Percentiles rank a stretch among this genome's conserved stretches.
Conservation (phyloP, 1,140 invertebrate species). For the Sesamia nonagrioides region DNA sequence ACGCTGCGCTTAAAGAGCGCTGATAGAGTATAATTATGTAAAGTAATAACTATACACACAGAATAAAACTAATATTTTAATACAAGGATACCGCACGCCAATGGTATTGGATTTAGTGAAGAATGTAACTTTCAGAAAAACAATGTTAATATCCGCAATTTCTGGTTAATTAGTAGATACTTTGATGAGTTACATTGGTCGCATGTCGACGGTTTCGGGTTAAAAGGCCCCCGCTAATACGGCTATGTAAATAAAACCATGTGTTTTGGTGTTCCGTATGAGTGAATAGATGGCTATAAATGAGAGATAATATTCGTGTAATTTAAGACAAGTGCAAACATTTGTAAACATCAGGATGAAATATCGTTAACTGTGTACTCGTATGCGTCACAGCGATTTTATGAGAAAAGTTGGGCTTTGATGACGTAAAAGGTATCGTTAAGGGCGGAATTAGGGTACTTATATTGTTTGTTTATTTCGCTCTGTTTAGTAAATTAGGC, state of each 20-base stretch:
- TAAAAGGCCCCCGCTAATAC: too few species aligned
- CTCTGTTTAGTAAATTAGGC: not conserved
- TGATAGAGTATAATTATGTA: too few species aligned
- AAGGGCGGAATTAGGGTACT: not conserved
- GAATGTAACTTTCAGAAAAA: too few species aligned
- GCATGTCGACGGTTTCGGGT: too few species aligned
- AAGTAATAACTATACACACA: too few species aligned
- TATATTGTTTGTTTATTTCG: not conserved
- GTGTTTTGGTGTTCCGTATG: not conserved
- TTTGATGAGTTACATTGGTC: too few species aligned
- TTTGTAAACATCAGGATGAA: slow-evolving; percentile 45
- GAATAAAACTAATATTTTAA: too few species aligned
- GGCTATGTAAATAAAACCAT: not conserved
- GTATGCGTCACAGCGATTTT: slow-evolving; percentile 8
- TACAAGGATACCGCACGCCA: too few species aligned
- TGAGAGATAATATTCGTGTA: slow-evolving; percentile 45
- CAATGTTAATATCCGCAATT: too few species aligned
- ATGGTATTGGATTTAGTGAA: too few species aligned
- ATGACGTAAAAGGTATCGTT: slow-evolving; percentile 3
- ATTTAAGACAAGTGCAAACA: slow-evolving; percentile 41
- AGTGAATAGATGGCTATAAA: slow-evolving; percentile 1
- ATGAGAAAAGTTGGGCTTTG: not conserved
- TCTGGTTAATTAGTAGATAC: too few species aligned
- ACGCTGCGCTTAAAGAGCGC: too few species aligned
- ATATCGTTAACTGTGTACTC: slow-evolving; percentile 1